Percentiles rank a stretch among this genome's conserved stretches.
These are phyloP conservation scores for Arctopsyche grandis DNA, from an alignment of 1,140 invertebrate species.

Conservation along the genomic window DNA sequence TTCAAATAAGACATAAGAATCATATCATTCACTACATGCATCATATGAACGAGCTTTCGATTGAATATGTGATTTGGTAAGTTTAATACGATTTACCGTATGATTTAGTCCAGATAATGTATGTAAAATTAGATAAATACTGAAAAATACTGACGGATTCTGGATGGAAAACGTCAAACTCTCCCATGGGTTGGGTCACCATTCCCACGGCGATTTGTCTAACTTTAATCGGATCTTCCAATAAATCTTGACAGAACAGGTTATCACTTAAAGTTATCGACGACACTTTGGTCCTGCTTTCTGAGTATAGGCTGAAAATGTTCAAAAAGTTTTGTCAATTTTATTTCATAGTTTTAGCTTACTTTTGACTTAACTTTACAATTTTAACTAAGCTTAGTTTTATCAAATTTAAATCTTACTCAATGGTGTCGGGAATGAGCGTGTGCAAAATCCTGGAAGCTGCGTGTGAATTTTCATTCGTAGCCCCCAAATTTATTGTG, in stretches of 20 bases:
- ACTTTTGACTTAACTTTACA: too few relatives aligned
- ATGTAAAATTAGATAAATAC: too few relatives aligned
- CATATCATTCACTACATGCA: too few relatives aligned
- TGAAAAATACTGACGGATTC: conserved; percentile 13
- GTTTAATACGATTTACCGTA: too few relatives aligned
- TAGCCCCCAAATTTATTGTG: not conserved
- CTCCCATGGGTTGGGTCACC: conserved; percentile 11
- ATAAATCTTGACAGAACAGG: not conserved
- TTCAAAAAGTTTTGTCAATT: not conserved
- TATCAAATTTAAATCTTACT: not conserved
- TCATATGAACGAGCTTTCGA: too few relatives aligned
- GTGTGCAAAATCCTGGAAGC: conserved; percentile 3
- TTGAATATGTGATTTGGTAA: too few relatives aligned
- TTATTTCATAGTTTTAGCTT: too few relatives aligned
- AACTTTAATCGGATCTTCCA: not conserved
- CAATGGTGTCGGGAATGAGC: not conserved
- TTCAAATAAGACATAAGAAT: too few relatives aligned
- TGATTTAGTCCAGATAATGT: too few relatives aligned
- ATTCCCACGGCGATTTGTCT: not conserved
- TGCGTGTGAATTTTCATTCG: conserved; percentile 1
- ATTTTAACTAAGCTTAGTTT: too few relatives aligned
- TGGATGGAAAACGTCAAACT: conserved; percentile 9
- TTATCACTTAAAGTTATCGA: not conserved
- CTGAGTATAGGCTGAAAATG: not conserved
- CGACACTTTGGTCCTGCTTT: not conserved